phyloP scores from a whole-genome alignment of 2,888 invertebrate genomes.

The Tetanocera ferruginea region DNA sequence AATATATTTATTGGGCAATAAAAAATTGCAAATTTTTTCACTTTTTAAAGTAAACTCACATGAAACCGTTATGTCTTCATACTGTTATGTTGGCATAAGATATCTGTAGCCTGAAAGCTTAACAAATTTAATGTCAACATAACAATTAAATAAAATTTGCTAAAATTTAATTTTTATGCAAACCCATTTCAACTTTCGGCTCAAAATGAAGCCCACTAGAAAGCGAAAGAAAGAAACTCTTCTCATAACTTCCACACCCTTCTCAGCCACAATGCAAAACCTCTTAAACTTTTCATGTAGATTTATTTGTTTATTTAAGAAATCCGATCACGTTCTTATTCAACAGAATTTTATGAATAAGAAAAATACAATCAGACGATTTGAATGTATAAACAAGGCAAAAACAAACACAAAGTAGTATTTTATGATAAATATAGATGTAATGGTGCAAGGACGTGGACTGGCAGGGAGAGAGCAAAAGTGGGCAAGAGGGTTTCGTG shows the following conservation, averaged over 20 bases:
- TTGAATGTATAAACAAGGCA: constrained; percentile 1
- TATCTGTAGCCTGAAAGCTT: no score
- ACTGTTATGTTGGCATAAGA: no score
- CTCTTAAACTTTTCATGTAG: background rate
- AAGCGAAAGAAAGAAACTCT: background rate
- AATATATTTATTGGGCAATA: no score
- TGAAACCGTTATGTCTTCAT: no score
- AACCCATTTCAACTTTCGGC: no score
- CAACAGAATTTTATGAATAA: constrained; percentile 2
- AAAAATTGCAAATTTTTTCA: no score
- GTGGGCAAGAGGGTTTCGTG: background rate
- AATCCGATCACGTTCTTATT: constrained; percentile 1
- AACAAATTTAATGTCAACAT: no score
- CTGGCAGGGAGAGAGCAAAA: background rate
- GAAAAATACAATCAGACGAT: background rate
- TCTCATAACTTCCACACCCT: background rate
- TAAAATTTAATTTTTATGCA: no score
- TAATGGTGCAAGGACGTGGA: background rate
- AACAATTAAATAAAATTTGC: no score
- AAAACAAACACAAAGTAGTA: constrained; percentile 2
- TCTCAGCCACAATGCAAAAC: background rate
- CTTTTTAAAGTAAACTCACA: no score
- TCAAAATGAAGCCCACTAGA: no score
- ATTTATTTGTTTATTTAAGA: background rate
- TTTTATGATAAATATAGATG: background rate